Conservation (phyloP, 2,797 vertebrate species). For the Catharus ustulatus region DNA sequence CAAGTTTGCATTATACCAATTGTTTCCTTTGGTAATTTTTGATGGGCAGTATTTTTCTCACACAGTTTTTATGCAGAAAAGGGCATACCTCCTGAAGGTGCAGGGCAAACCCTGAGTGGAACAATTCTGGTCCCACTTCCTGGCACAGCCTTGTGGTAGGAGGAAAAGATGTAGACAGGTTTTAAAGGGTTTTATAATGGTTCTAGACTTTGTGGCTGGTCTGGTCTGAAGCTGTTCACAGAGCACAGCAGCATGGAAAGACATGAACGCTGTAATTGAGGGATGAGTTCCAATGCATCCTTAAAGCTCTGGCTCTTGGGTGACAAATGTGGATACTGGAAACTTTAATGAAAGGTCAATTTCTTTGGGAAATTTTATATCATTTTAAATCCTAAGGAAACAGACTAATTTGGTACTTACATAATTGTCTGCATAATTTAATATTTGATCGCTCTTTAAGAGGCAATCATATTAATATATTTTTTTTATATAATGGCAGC, state of each 20-base stretch:
- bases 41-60: neutral
- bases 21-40: neutral
- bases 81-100: neutral
- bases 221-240: neutral
- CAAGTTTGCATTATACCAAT: neutral
- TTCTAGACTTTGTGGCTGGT: neutral
- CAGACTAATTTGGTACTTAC: neutral
- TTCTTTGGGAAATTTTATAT: neutral
- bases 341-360: neutral
- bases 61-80: neutral
- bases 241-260: accelerated
- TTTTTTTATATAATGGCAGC: neutral
- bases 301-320: neutral
- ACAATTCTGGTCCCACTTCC: neutral
- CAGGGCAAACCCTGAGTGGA: neutral
- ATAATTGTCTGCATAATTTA: neutral
- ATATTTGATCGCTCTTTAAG: neutral
- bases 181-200: neutral
- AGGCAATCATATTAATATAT: neutral
- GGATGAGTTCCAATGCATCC: neutral
- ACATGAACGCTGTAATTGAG: neutral
- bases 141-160: accelerated
- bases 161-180: neutral
- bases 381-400: neutral
- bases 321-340: neutral